Percentiles rank a stretch among this genome's conserved stretches.
Conservation (phyloP, 1,140 invertebrate species). For the Heliconius nattereri region DNA sequence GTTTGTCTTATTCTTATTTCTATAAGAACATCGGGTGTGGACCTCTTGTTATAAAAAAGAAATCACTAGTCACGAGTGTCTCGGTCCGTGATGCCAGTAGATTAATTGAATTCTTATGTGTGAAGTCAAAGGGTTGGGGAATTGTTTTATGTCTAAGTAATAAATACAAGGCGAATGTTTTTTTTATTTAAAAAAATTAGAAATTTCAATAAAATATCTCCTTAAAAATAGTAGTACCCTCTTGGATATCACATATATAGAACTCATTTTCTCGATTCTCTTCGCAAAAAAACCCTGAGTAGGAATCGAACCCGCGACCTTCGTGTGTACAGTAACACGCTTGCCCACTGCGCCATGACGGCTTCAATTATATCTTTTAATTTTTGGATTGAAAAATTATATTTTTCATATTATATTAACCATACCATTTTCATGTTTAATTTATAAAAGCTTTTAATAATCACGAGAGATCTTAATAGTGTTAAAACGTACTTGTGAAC, state of each 20-base stretch:
- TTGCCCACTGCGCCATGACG: too few species aligned
- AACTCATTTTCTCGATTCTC: too few species aligned
- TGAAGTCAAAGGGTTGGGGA: constrained; percentile 47
- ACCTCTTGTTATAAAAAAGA: constrained; percentile 68
- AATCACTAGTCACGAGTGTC: constrained; percentile 73
- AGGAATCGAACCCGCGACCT: too few species aligned
- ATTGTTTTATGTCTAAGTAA: neutral
- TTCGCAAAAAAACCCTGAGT: too few species aligned
- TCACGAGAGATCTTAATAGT: too few species aligned
- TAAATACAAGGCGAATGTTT: neutral
- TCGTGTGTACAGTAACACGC: too few species aligned
- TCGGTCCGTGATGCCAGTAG: constrained; percentile 55
- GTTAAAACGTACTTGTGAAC: neutral
- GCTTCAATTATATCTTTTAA: too few species aligned
- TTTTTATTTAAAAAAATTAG: neutral
- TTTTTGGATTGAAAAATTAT: too few species aligned
- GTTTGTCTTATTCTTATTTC: constrained; percentile 54
- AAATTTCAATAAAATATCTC: neutral
- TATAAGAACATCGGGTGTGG: constrained; percentile 51
- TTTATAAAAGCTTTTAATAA: too few species aligned
- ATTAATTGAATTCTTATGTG: constrained; percentile 79
- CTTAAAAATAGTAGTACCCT: neutral
- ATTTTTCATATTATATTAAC: too few species aligned
- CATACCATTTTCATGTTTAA: too few species aligned
- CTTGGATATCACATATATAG: too few species aligned